Percentiles rank a stretch among this genome's conserved stretches.
Conservation (phyloP, 2,797 vertebrate species). For the Phylloscopus collybita region DNA sequence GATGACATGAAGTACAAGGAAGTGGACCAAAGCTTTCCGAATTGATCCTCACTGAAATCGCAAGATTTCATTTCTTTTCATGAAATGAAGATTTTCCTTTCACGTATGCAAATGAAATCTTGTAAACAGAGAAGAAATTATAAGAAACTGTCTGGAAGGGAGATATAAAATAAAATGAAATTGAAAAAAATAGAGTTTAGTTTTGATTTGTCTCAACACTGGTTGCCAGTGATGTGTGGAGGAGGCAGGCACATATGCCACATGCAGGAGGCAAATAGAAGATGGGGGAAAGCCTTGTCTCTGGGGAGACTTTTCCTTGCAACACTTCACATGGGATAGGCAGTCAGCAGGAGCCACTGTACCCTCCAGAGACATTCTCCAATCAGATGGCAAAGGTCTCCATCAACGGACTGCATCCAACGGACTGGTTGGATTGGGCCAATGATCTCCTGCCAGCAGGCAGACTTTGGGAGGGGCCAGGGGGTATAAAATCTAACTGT, state of each 20-base stretch:
- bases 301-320: background rate
- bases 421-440: background rate
- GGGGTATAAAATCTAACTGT: too few species aligned
- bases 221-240: background rate
- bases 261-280: background rate
- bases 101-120: background rate
- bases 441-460: background rate
- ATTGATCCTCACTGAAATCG: background rate
- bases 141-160: background rate
- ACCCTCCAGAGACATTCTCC: background rate
- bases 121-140: background rate
- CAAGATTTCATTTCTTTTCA: background rate
- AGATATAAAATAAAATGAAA: background rate
- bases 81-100: background rate
- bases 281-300: background rate
- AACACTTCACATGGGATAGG: too few species aligned
- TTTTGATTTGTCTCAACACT: background rate
- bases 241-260: too few species aligned
- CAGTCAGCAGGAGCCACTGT: too few species aligned
- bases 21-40: too few species aligned
- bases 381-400: background rate
- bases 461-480: rapidly evolving
- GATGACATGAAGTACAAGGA: background rate
- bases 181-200: background rate
- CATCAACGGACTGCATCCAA: too few species aligned